Evolutionary conservation across 2,797 vertebrate species (phyloP).

Genomic region (Tauraco hartlaubi): DNA sequence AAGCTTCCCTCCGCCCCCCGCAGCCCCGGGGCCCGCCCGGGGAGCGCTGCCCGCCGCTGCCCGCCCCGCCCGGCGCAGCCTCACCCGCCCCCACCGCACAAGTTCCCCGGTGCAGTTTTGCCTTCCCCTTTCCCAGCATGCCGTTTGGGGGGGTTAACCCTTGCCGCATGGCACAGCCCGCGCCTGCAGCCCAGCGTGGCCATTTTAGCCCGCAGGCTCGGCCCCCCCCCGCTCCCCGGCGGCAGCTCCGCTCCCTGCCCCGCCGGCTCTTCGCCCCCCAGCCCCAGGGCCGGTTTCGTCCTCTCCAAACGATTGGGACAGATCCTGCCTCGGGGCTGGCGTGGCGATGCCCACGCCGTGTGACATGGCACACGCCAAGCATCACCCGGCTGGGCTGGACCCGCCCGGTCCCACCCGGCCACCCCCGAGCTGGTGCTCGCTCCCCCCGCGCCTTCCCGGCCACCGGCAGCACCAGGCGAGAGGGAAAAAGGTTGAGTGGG

Average conservation of each 20-base stretch:
- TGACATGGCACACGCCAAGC: background rate
- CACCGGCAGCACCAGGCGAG: background rate
- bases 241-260: background rate
- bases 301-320: background rate
- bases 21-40: background rate
- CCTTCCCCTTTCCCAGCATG: background rate
- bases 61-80: background rate
- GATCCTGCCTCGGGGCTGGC: background rate
- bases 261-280: background rate
- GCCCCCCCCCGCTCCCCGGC: background rate
- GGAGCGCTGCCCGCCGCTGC: background rate
- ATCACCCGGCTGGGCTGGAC: background rate
- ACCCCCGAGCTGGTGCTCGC: background rate
- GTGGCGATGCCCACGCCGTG: background rate
- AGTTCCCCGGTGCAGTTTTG: background rate
- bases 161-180: background rate
- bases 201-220: background rate
- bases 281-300: background rate
- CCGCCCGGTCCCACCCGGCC: background rate
- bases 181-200: background rate
- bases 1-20: background rate
- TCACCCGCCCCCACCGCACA: background rate
- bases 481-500: background rate
- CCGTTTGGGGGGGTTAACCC: background rate
- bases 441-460: rapidly evolving